Base-by-base conservation (phyloP, 1,140 invertebrate species). In the Drepana arcuata region DNA sequence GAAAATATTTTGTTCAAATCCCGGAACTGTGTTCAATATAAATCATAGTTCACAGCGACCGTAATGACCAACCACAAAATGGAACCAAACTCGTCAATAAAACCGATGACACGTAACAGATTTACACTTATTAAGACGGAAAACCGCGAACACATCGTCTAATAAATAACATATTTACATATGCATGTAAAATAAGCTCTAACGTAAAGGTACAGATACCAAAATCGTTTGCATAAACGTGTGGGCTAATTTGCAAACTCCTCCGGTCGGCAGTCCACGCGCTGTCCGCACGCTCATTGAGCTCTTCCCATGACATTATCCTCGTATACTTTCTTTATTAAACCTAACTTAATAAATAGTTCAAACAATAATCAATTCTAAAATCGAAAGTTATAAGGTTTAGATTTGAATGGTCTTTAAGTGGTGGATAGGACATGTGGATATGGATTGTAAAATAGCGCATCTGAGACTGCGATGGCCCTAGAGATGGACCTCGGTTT, bases 291-390 rank as follows among this genome's bases (percentile, higher is more conserved):
- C 68, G 69, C 75, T 75, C 71, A 77, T 68, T 77, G 70, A 74
- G 73, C 62, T 73, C 77, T 81, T 81, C 77, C 73, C 77, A 81
- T 78, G 77, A 81, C 77, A 81, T 81, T 81, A 81, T 73, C 63
- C 65, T 50, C 39, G 48, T 34, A 46, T 50, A 34, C 43, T 33
- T 51, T 45, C 52, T 57, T 58, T 52, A 57, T 51, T 42, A 47
- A 30, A 47, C 66, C 34, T 63, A 71, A 50, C 48, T 48, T n/a
- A n/a, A n/a, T n/a, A n/a, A n/a, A n/a, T n/a, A n/a, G n/a, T n/a
- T n/a, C n/a, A n/a, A n/a, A n/a, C n/a, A n/a, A n/a, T n/a, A n/a
- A n/a, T n/a, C n/a, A n/a, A n/a, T n/a, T n/a, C n/a, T n/a, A n/a
- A n/a, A n/a, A n/a, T n/a, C n/a, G n/a, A n/a, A n/a, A n/a, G 0